Evolutionary conservation across 2,888 invertebrate genomes (phyloP).

Genomic region (Itoplectis maculator): DNA sequence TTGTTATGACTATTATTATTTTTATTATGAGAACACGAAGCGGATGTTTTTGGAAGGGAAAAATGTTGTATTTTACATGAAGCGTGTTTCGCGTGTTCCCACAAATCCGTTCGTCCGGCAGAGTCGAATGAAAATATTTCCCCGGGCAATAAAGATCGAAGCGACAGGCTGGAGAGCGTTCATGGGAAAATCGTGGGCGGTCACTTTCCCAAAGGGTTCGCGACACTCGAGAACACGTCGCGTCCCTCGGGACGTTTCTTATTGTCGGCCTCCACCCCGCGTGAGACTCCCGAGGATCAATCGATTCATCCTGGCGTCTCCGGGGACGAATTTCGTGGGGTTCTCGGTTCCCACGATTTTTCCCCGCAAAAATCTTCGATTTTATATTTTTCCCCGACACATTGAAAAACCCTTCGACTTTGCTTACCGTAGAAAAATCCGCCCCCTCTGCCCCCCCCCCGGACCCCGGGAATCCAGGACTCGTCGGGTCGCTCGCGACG

Average conservation of each 20-base stretch:
- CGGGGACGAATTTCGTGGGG: conserved; percentile 35
- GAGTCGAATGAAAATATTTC: neutral
- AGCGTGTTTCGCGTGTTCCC: too few species aligned
- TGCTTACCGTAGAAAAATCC: conserved; percentile 36
- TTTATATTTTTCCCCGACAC: neutral
- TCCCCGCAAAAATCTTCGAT: neutral
- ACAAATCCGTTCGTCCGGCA: too few species aligned
- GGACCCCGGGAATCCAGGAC: too few species aligned
- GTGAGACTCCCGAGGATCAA: conserved; percentile 50
- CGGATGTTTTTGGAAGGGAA: too few species aligned
- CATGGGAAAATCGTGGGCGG: conserved; percentile 43
- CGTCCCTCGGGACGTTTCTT: conserved; percentile 44
- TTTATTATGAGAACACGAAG: too few species aligned
- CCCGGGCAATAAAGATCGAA: neutral
- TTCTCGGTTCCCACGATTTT: conserved; percentile 47
- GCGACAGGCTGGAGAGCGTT: conserved; percentile 1
- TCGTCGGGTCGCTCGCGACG: neutral
- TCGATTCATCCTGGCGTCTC: conserved; percentile 44
- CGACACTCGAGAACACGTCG: conserved; percentile 41
- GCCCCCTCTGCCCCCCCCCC: neutral
- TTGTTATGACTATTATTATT: too few species aligned
- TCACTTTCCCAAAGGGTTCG: conserved; percentile 55
- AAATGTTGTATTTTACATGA: too few species aligned
- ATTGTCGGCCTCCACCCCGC: conserved; percentile 38
- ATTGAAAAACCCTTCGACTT: neutral